Conservation (phyloP, 2,797 vertebrate species). For the Nyctalus aviator region DNA sequence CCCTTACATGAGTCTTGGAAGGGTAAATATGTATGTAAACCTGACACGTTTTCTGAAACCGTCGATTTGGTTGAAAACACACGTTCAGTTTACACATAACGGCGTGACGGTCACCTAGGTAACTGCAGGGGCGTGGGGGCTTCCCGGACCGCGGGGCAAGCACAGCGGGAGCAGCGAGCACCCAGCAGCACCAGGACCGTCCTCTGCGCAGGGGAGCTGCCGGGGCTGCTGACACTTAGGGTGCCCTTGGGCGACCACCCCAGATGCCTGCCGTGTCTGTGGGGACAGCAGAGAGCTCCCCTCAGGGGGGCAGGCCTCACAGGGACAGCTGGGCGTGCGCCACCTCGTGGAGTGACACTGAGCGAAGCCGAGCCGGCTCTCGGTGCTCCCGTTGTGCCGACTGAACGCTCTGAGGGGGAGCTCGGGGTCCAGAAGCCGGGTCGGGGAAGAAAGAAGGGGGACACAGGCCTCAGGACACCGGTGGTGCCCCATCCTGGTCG, state of each 20-base stretch:
- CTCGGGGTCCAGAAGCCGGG: background rate
- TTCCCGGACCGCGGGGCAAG: rapidly evolving
- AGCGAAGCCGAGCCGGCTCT: no score
- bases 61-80: conserved; percentile 5
- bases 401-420: background rate
- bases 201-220: background rate
- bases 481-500: conserved; percentile 22
- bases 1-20: background rate
- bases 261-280: background rate
- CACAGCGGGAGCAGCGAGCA: background rate
- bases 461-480: background rate
- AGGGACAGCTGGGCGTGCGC: background rate
- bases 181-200: background rate
- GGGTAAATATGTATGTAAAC: background rate
- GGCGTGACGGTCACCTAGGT: background rate
- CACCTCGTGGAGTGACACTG: background rate
- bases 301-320: background rate
- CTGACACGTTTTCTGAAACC: background rate
- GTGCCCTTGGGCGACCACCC: background rate
- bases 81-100: background rate
- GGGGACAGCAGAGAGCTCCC: no score
- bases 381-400: background rate
- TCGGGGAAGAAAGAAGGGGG: background rate
- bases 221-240: background rate
- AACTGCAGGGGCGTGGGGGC: background rate